Conservation (phyloP, 2,797 vertebrate genomes). For the Phataginus tetradactyla region DNA sequence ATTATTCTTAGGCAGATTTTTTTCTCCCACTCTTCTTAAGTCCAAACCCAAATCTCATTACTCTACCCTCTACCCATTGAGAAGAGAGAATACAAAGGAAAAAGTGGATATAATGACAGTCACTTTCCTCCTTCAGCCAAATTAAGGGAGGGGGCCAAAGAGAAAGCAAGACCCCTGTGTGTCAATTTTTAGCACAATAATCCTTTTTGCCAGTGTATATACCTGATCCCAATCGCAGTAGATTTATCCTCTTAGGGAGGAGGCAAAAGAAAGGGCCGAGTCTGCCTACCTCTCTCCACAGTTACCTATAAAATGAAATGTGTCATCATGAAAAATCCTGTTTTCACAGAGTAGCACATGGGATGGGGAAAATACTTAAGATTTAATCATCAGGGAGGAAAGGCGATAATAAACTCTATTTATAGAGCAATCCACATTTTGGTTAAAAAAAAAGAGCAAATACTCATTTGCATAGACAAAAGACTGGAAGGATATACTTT, state of each 20-base stretch:
- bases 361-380: neutral
- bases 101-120: neutral
- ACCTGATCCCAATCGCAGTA: neutral
- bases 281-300: neutral
- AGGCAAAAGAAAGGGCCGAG: neutral
- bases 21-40: neutral
- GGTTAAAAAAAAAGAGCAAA: neutral
- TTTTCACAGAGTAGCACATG: neutral
- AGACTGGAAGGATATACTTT: neutral
- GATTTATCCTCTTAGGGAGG: neutral
- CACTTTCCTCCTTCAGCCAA: neutral
- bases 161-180: neutral
- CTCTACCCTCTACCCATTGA: neutral
- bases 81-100: neutral
- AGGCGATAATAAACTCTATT: neutral
- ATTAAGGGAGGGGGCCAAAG: neutral
- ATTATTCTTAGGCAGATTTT: neutral
- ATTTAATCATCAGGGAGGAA: neutral
- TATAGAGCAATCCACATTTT: neutral
- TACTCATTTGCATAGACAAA: neutral
- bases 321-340: neutral
- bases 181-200: neutral
- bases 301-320: neutral
- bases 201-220: neutral
- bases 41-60: neutral